A percentile compares a stretch with the other conserved stretches of the same genome.
These are phyloP conservation scores for Microcaecilia unicolor DNA, from an alignment of 2,797 vertebrate genomes.

Conservation along the genomic window DNA sequence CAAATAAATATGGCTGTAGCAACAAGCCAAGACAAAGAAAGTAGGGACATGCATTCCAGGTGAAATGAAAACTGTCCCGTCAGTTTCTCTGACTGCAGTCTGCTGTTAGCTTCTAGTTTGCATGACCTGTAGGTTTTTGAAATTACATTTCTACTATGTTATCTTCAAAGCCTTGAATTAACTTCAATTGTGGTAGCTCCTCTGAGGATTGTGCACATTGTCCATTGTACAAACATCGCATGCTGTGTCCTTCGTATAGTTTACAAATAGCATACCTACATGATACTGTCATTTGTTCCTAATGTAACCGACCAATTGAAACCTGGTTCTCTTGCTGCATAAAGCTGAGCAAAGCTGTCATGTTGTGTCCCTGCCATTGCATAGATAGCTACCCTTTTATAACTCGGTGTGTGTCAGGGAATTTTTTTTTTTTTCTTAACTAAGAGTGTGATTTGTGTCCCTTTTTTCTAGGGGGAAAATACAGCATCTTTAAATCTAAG, in stretches of 20 bases:
- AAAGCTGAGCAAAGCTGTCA: slow-evolving; percentile 34
- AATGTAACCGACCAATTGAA: slow-evolving; percentile 38
- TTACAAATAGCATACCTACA: slow-evolving; percentile 50
- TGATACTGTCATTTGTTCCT: slow-evolving; percentile 49
- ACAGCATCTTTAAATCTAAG: slow-evolving; percentile 9
- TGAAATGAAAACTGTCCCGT: too few relatives aligned
- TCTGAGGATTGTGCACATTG: slow-evolving; percentile 45
- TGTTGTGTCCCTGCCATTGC: slow-evolving; percentile 48
- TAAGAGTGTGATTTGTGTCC: slow-evolving; percentile 1
- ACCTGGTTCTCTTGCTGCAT: slow-evolving; percentile 34
- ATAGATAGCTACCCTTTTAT: slow-evolving; percentile 46
- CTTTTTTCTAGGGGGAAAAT: slow-evolving; percentile 7
- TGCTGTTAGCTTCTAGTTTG: too few relatives aligned
- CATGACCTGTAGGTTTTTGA: slow-evolving; percentile 23
- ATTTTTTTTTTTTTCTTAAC: slow-evolving; percentile 17
- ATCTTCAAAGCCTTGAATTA: slow-evolving; percentile 21
- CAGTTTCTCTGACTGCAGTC: too few relatives aligned
- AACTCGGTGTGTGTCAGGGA: slow-evolving; percentile 31
- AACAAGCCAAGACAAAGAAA: too few relatives aligned
- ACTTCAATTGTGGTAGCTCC: slow-evolving; percentile 21
- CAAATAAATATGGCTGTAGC: too few relatives aligned
- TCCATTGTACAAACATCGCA: slow-evolving; percentile 50
- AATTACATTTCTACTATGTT: slow-evolving; percentile 21
- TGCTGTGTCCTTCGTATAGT: slow-evolving; percentile 55
- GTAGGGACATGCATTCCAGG: too few relatives aligned